Evolutionary conservation across 35 echinoderm and acorn worm genomes (phyloP), one percentile per base, ranked within the genome.

Genomic region (Acanthaster planci): DNA sequence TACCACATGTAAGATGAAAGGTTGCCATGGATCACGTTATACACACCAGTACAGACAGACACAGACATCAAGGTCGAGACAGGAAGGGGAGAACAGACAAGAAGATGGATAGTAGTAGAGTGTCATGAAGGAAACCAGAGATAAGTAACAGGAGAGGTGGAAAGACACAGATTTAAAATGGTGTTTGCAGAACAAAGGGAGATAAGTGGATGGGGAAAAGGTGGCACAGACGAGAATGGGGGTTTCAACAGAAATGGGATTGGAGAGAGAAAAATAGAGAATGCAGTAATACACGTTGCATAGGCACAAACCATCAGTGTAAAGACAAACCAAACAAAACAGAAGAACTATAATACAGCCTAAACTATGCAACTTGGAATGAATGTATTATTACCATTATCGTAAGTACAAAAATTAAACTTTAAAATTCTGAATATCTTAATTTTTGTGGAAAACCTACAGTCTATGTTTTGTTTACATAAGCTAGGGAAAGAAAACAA

Each of bases 291-390:
- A 27, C 30, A 34, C 18, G 34, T 72, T 31, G 64, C 26, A 26
- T 31, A 72, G 34, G 26, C 18, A 60, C 18, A 72, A 72, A 8
- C 22, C 26, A 19, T 72, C 26, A 72, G 8, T 8, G 7, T 26
- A 72, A 72, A 72, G 30, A 26, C 22, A 27, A 72, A 72, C 8
- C 64, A 72, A 72, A 72, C 42, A 72, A 72, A 47, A 47, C 4
- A 47, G 12, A 47, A 47, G 12, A 47, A 47, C 42, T 47, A 47
- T 6, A 6, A 47, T 47, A 47, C 42, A 72, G 64, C 64, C 64
- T 72, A 72, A 72, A 26, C 64, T 72, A 72, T 72, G 64, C 64
- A 72, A 72, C 64, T 72, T 72, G 64, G 64, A 72, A 72, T 72
- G 64, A 72, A 47, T 47, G 42, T 47, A 47, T 47, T 47, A 47